Percentiles rank a stretch among this genome's conserved stretches.
These are phyloP conservation scores for Cabera pusaria DNA, from an alignment of 2,888 invertebrate genomes.

Conservation along the genomic window DNA sequence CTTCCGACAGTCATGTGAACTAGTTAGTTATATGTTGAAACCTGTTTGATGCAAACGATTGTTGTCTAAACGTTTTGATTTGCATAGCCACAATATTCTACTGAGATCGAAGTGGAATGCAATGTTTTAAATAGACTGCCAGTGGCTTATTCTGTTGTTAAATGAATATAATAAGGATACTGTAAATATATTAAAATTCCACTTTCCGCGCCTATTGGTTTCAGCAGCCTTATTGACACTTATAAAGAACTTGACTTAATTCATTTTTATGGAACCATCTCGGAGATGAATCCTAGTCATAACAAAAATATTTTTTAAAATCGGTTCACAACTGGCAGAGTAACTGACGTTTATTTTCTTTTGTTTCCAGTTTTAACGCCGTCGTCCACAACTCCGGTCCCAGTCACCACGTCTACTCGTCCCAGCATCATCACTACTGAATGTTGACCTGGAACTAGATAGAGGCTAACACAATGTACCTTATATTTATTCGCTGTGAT, in stretches of 20 bases:
- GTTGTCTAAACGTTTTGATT: slow-evolving; percentile 24
- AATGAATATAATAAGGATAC: no score
- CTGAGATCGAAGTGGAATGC: neutral
- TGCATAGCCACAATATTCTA: slow-evolving; percentile 19
- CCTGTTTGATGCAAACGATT: slow-evolving; percentile 24
- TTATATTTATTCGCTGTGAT: slow-evolving; percentile 65
- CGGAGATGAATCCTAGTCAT: no score
- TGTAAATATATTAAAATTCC: no score
- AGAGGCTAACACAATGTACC: slow-evolving; percentile 44
- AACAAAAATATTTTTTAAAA: no score
- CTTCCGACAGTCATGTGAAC: slow-evolving; percentile 41
- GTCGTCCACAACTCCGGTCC: slow-evolving; percentile 77
- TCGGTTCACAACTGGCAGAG: no score
- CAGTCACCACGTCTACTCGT: slow-evolving; percentile 70
- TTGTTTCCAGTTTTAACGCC: slow-evolving; percentile 73
- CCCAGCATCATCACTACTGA: slow-evolving; percentile 68
- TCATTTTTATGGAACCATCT: no score
- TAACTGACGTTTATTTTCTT: slow-evolving; percentile 28
- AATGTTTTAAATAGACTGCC: no score
- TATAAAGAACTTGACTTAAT: no score
- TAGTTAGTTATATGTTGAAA: slow-evolving; percentile 29
- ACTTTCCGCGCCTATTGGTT: no score
- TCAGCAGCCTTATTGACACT: no score
- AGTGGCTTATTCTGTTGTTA: no score
- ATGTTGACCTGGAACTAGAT: slow-evolving; percentile 29